phyloP scores from a whole-genome alignment of 2,113 vertebrate genomes.

The Regulus satrapa region DNA sequence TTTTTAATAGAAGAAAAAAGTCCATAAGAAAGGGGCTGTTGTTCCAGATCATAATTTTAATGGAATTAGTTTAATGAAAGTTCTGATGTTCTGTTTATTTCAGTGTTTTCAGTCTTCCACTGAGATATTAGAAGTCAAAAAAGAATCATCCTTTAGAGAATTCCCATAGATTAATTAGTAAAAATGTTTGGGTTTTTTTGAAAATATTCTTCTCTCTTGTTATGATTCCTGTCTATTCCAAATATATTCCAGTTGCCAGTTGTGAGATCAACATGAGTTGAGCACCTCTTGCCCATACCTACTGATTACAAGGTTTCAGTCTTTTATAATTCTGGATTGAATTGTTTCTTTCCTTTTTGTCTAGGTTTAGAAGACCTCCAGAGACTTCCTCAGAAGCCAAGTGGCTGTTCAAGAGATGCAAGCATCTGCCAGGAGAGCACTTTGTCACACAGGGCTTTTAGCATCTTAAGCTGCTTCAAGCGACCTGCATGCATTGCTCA shows the following conservation, averaged over 20 bases:
- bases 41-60: not conserved
- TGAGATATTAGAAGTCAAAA: not conserved
- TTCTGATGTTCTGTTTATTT: not conserved
- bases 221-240: not conserved
- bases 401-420: not conserved
- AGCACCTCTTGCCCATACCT: not conserved
- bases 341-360: not conserved
- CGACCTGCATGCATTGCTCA: not conserved
- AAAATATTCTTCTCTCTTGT: not conserved
- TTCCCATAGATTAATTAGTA: not conserved
- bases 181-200: not conserved
- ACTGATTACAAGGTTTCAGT: not conserved
- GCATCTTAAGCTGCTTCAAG: not conserved
- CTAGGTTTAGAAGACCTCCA: not conserved
- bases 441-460: not conserved
- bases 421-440: not conserved
- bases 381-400: not conserved
- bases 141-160: not conserved
- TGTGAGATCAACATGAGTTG: not conserved
- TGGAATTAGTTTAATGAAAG: not conserved
- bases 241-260: not conserved
- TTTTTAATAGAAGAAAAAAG: not conserved
- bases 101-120: not conserved
- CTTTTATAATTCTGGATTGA: not conserved
- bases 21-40: not conserved